Conservation (phyloP, 2,888 invertebrate genomes). For the Lacanobia wlatinum region DNA sequence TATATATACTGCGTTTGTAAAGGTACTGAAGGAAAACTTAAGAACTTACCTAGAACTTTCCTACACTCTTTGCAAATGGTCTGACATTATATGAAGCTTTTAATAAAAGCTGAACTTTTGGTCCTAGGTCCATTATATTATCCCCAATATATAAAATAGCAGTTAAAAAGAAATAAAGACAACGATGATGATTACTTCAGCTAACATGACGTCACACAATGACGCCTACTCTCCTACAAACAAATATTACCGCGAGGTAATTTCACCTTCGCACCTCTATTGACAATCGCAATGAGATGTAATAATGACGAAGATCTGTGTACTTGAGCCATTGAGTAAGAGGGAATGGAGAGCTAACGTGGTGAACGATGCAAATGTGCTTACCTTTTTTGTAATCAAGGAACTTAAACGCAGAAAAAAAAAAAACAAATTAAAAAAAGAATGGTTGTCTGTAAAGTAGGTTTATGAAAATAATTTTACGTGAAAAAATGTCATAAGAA, state of each 20-base stretch:
- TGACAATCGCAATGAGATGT: conserved; percentile 47
- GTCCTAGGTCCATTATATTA: too few relatives aligned
- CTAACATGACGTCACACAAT: conserved; percentile 39
- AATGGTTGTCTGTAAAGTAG: too few relatives aligned
- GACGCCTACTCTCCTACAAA: conserved; percentile 35
- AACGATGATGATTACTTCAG: conserved; percentile 1
- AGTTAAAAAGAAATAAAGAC: not conserved
- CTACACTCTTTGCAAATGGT: not conserved
- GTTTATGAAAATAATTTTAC: too few relatives aligned
- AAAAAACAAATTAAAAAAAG: too few relatives aligned
- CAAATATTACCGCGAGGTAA: conserved; percentile 48
- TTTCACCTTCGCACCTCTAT: conserved; percentile 62
- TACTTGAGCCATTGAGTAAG: conserved; percentile 13
- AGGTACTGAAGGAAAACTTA: too few relatives aligned
- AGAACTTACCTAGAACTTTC: not conserved
- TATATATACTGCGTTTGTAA: not conserved
- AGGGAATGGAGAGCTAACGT: conserved; percentile 19
- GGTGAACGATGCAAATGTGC: not conserved
- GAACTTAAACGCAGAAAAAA: too few relatives aligned
- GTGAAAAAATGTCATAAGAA: too few relatives aligned
- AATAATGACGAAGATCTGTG: conserved; percentile 35
- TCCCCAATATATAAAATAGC: not conserved
- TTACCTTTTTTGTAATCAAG: too few relatives aligned
- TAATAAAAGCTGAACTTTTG: too few relatives aligned
- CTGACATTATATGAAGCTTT: not conserved